Percentiles rank a stretch among this genome's conserved stretches.
Evolutionary conservation across 2,113 vertebrate species (phyloP).

Genomic region (Zosterops hypoxanthus): DNA sequence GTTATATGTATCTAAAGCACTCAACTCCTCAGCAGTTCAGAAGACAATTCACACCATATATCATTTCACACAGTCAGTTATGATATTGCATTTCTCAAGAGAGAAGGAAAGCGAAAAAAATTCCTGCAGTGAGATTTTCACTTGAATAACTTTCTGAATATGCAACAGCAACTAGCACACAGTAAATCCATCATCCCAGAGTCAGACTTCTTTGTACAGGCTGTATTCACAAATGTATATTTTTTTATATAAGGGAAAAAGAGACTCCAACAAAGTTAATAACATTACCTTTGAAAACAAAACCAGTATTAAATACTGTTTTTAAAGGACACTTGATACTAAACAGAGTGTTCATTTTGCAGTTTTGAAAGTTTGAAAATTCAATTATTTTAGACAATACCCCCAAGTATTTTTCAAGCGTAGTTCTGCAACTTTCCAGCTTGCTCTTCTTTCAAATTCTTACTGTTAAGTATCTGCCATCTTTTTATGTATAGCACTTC

Average conservation of each 20-base stretch:
- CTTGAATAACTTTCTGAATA: neutral
- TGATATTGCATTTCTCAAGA: neutral
- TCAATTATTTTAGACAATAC: neutral
- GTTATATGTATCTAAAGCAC: conserved; percentile 6
- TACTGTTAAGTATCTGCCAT: neutral
- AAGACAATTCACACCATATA: neutral
- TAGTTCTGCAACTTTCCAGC: neutral
- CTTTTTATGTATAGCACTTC: neutral
- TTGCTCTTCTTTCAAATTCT: neutral
- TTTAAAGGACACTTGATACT: neutral
- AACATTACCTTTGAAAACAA: neutral
- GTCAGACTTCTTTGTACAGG: neutral
- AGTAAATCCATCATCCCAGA: neutral
- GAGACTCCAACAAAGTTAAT: rapidly evolving
- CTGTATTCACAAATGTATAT: neutral
- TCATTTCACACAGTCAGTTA: conserved; percentile 28
- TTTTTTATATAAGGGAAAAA: neutral
- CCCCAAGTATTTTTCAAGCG: neutral
- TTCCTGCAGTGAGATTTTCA: neutral
- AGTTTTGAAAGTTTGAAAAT: neutral
- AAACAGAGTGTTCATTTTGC: neutral
- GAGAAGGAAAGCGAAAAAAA: neutral
- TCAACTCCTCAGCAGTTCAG: neutral
- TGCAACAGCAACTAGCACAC: neutral
- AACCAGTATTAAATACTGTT: neutral